These are phyloP conservation scores for Xanthia icteritia DNA, from an alignment of 2,888 invertebrate species.

Conservation along the genomic window DNA sequence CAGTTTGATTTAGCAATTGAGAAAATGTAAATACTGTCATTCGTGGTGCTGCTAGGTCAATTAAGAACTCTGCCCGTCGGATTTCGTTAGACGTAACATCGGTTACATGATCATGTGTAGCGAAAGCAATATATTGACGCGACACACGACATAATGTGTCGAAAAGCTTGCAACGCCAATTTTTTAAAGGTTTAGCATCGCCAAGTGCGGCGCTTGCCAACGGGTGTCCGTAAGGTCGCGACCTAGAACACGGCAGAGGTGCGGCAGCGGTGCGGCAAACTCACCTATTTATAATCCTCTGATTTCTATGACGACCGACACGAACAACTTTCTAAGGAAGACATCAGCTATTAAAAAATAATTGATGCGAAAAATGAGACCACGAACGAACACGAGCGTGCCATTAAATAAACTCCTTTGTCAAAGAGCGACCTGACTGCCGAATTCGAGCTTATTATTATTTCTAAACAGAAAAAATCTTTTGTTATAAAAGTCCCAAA, in stretches of 20 bases:
- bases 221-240: conserved; percentile 64
- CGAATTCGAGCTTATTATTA: conserved; percentile 59
- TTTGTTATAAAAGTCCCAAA: conserved; percentile 50
- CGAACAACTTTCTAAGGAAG: conserved; percentile 50
- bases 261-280: conserved; percentile 65
- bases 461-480: conserved; percentile 49
- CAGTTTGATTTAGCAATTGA: not conserved
- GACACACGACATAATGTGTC: too few species aligned
- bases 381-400: conserved; percentile 48
- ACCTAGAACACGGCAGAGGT: conserved; percentile 64
- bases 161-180: conserved; percentile 57
- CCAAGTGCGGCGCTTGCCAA: conserved; percentile 64
- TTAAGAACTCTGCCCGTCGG: conserved; percentile 17
- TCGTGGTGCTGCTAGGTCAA: not conserved
- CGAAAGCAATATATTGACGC: conserved; percentile 38
- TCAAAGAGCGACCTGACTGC: conserved; percentile 61
- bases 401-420: conserved; percentile 61
- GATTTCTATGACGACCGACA: conserved; percentile 51
- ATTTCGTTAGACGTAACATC: conserved; percentile 32
- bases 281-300: conserved; percentile 52
- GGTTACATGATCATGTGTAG: conserved; percentile 31
- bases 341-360: conserved; percentile 56
- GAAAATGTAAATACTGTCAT: not conserved
- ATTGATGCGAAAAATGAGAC: conserved; percentile 56
- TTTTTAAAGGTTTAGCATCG: conserved; percentile 58